Base-by-base conservation (phyloP, 2,888 invertebrate species). In the Pollenia angustigena region DNA sequence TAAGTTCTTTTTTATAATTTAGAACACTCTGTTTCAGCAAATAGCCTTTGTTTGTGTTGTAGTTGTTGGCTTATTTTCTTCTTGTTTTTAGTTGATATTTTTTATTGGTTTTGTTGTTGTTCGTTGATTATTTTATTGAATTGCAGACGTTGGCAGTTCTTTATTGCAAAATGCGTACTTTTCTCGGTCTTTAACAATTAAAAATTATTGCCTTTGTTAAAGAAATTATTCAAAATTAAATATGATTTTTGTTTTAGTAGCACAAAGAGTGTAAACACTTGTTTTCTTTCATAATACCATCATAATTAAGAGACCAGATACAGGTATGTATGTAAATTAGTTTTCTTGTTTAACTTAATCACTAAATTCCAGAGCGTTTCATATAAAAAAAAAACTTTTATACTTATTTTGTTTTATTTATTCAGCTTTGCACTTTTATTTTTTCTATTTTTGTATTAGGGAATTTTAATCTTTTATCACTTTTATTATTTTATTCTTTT, bases 91-190 rank as follows among this genome's bases (percentile, higher is more conserved):
- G 72, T 40, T 42, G 23, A 48, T 68, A 32, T 60, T 58, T 52
- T 54, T 40, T 18, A 64, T 58, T n/a, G 18, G n/a, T 6, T 58
- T 81, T 69, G 23, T 52, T 18, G 48, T 10, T 11, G 62, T 69
- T 68, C n/a, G 71, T 75, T 81, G 50, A 54, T 72, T 78, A 23
- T 81, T 40, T 81, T 78, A 54, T 64, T 44, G 32, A 78, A 64
- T 64, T 86, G 80, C n/a, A 82, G 56, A 84, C 83, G 87, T 87
- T 84, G 84, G 78, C 84, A 84, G 62, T 87, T 84, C 80, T 84
- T 78, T 78, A 62, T 69, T 58, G 62, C 50, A 82, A 83, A 75
- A 71, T 80, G 62, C 7, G 18, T 46, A 68, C 32, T 62, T 74
- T 71, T 48, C 10, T 58, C 44, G 32, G 50, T 50, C n/a, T 72